Base-by-base conservation (phyloP, 2,113 vertebrate species). In the Cynoglossus semilaevis region DNA sequence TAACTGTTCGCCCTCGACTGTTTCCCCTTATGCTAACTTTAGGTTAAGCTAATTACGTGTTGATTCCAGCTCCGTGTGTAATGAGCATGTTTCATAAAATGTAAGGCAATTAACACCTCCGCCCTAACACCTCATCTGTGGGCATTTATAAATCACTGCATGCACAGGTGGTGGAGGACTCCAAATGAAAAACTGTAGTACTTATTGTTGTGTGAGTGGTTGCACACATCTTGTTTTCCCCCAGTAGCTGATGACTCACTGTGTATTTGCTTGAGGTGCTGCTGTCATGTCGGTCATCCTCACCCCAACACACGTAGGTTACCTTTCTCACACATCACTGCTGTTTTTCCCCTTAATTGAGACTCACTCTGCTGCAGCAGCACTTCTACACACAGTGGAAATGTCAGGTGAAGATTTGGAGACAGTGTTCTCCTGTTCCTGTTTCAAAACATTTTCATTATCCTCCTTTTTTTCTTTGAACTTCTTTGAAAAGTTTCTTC, bases 261-360 rank as follows among this genome's bases (percentile, higher is more conserved):
- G 4, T 16, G 8, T 15, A 10, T 65, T 65, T 63, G 74, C 70
- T 76, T 64, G 68, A 73, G 76, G 56, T 67, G 51, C 60, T 79
- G 77, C 71, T 81, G 62, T 82, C 79, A 81, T 15, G 42, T 64
- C 63, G 66, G 58, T 82, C 76, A 82, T 81, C 76, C 3, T 29
- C 22, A 68, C 61, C 67, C 56, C 58, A 69, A 51, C 44, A 58
- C 61, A 19, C 15, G 71, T 76, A 81, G 79, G 76, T 83, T 81
- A 82, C 58, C 65, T 62, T 78, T 50, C 57, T 75, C 77, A 71
- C 77, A 75, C 69, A 77, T 76, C 76, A 67, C 41, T 63, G 74
- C 69, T 59, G 67, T 72, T 77, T n/a, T 77, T 67, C 66, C 64
- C 79, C 74, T 75, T 85, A 81, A 83, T 82, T 83, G 80, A 89